Percentiles rank a stretch among this genome's conserved stretches.
These are phyloP conservation scores for Hippasteria phrygiana DNA, from an alignment of 53 echinoderm and acorn worm species.

Conservation along the genomic window DNA sequence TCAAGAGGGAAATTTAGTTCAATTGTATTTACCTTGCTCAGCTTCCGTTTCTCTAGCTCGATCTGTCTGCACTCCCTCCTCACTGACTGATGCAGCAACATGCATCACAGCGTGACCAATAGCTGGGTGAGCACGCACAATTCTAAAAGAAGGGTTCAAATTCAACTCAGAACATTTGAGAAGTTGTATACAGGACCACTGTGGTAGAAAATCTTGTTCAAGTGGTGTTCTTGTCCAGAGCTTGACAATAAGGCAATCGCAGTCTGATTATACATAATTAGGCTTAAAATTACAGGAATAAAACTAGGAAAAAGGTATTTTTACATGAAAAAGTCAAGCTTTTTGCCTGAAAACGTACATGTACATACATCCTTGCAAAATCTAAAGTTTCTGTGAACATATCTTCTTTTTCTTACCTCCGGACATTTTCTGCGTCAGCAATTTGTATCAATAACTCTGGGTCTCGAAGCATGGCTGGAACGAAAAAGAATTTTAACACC, in stretches of 20 bases:
- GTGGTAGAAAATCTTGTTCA: too few species aligned
- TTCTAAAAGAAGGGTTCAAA: constrained; percentile 75
- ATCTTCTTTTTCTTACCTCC: constrained; percentile 79
- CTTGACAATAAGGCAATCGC: too few species aligned
- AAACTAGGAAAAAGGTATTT: too few species aligned
- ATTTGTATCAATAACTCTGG: constrained; percentile 95
- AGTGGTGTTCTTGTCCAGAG: too few species aligned
- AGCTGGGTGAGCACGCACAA: constrained; percentile 93
- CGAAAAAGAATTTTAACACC: constrained; percentile 22
- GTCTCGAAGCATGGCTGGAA: constrained; percentile 94
- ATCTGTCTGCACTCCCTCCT: constrained; percentile 73
- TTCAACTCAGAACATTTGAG: too few species aligned
- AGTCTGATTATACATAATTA: too few species aligned
- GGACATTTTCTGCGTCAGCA: constrained; percentile 94
- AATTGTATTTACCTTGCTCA: constrained; percentile 19
- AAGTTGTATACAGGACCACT: too few species aligned
- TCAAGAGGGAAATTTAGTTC: too few species aligned
- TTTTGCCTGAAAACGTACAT: too few species aligned
- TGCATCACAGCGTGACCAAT: constrained; percentile 98
- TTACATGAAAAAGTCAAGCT: too few species aligned
- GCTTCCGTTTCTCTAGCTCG: constrained; percentile 4
- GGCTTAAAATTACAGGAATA: too few species aligned
- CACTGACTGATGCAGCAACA: constrained; percentile 93
- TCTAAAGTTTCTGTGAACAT: background rate
- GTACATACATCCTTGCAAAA: too few species aligned